Conservation (phyloP, 64 coral and sea anemone genomes). For the Stylophora pistillata region DNA sequence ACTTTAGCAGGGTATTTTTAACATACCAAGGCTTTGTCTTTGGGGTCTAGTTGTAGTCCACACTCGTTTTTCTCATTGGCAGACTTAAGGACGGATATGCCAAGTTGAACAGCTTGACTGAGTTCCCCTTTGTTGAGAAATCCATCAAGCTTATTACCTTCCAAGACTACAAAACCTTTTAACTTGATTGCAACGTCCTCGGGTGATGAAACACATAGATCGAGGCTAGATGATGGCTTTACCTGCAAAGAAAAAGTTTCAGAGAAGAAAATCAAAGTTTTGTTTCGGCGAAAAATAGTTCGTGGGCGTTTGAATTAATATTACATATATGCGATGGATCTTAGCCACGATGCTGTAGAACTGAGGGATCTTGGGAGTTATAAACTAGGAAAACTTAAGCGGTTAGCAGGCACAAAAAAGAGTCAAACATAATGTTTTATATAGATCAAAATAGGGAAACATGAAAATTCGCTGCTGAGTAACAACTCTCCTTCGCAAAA, state of each 20-base stretch:
- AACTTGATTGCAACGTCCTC: not conserved
- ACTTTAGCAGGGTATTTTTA: too few species aligned
- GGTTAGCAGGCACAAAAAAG: too few species aligned
- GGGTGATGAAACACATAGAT: conserved; percentile 7
- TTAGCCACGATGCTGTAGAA: too few species aligned
- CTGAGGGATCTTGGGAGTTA: too few species aligned
- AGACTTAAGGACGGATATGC: conserved; percentile 6
- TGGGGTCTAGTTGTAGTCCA: not conserved
- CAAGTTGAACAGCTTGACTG: not conserved
- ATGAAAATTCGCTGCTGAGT: not conserved
- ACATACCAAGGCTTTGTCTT: not conserved
- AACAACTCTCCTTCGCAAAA: not conserved
- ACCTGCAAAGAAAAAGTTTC: not conserved
- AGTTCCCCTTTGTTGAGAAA: conserved; percentile 22
- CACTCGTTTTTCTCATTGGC: not conserved
- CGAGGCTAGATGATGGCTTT: not conserved
- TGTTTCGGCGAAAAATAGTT: not conserved
- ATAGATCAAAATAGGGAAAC: not conserved
- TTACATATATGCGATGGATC: too few species aligned
- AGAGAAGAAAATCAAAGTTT: not conserved
- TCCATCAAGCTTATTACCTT: conserved; percentile 3
- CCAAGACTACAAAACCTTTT: conserved; percentile 4
- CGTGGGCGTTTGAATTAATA: too few species aligned
- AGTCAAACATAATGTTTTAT: too few species aligned
- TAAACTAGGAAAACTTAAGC: too few species aligned